phyloP scores from a whole-genome alignment of 1,140 invertebrate species.

The Anadara kagoshimensis region DNA sequence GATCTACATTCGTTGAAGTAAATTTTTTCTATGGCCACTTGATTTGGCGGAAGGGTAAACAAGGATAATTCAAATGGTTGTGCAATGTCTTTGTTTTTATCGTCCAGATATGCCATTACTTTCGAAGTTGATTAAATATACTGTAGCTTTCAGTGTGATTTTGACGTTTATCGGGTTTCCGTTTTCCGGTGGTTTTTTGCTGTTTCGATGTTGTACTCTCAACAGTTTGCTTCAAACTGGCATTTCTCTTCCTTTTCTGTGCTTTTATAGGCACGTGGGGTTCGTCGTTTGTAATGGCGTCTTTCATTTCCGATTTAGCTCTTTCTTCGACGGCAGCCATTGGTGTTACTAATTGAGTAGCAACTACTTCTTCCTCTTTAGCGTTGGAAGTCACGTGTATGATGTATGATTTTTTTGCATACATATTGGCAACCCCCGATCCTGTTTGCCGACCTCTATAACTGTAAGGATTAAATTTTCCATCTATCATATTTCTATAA shows the following conservation, averaged over 20 bases:
- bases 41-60: constrained; percentile 30
- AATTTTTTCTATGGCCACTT: constrained; percentile 25
- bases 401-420: constrained; percentile 1
- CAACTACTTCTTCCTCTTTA: neutral
- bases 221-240: too few relatives aligned
- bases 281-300: neutral
- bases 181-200: neutral
- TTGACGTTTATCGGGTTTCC: too few relatives aligned
- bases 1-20: constrained; percentile 29
- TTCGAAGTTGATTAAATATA: neutral
- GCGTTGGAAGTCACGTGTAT: neutral
- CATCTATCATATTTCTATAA: constrained; percentile 13
- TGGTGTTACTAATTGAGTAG: constrained; percentile 8
- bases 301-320: constrained; percentile 2
- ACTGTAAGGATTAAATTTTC: constrained; percentile 14
- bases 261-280: neutral
- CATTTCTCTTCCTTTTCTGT: neutral
- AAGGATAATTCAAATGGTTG: constrained; percentile 28
- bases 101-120: constrained; percentile 30
- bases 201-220: neutral
- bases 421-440: neutral
- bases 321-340: constrained; percentile 11
- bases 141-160: too few relatives aligned
- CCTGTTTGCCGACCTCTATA: constrained; percentile 14
- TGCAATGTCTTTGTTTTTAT: constrained; percentile 34